These are phyloP conservation scores for Calonectris borealis DNA, from an alignment of 2,113 vertebrate genomes.

Conservation along the genomic window DNA sequence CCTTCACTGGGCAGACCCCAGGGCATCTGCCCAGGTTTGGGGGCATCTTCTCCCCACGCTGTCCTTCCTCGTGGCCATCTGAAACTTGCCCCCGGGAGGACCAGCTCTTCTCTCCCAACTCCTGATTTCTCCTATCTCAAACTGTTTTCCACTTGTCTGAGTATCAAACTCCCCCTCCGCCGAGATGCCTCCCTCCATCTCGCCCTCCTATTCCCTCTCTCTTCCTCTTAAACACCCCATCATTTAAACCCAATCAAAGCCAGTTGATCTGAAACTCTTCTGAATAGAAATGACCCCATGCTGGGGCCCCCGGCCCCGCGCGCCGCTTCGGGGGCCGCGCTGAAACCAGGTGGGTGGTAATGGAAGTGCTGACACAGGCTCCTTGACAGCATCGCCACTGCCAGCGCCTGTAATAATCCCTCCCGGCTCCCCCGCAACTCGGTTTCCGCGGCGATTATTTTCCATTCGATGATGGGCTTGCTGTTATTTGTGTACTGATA, in stretches of 20 bases:
- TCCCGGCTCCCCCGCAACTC: conserved; percentile 14
- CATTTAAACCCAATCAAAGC: conserved; percentile 57
- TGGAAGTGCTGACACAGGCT: conserved; percentile 68
- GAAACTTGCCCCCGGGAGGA: neutral
- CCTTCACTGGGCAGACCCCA: neutral
- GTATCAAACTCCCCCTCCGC: neutral
- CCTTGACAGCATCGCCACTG: conserved; percentile 23
- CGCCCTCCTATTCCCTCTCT: neutral
- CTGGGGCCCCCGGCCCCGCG: neutral
- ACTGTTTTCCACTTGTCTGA: conserved; percentile 27
- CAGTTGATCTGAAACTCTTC: conserved; percentile 53
- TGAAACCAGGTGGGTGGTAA: conserved; percentile 59
- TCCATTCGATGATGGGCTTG: conserved; percentile 51
- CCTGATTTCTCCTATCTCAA: neutral
- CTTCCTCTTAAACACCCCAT: conserved; percentile 49
- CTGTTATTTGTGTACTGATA: conserved; percentile 72
- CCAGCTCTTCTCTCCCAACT: neutral
- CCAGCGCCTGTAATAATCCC: conserved; percentile 58
- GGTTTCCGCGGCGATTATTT: conserved; percentile 58
- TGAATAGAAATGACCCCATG: conserved; percentile 50
- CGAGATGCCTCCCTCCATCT: neutral
- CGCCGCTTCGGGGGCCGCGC: neutral
- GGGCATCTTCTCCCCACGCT: neutral
- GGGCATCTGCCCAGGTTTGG: neutral
- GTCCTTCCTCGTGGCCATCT: neutral